phyloP scores from a whole-genome alignment of 2,113 vertebrate species.

The Hydropotes inermis region DNA sequence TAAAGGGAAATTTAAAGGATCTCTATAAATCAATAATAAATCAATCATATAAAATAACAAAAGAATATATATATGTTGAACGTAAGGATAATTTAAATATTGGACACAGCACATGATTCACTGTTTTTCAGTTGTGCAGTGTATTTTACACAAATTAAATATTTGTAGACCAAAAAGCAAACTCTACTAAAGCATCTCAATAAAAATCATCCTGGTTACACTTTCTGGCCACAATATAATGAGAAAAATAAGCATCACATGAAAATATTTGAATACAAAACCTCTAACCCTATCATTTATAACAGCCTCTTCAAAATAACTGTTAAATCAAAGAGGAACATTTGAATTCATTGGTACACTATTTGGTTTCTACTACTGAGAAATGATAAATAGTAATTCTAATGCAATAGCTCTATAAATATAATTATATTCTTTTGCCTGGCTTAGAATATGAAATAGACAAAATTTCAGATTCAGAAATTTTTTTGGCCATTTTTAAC shows the following conservation, averaged over 20 bases:
- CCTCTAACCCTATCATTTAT: neutral
- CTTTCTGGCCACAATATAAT: neutral
- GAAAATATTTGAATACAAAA: constrained; percentile 9
- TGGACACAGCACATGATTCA: neutral
- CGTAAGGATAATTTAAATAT: neutral
- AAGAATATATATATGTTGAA: neutral
- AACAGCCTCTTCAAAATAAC: neutral
- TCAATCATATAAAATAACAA: neutral
- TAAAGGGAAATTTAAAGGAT: neutral
- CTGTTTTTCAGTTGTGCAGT: neutral
- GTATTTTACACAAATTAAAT: neutral
- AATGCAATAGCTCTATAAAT: neutral
- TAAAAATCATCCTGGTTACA: neutral
- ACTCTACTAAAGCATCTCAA: neutral
- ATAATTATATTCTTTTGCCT: neutral
- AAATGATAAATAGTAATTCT: neutral
- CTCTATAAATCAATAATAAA: neutral
- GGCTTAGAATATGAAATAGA: neutral
- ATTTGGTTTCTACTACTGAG: neutral
- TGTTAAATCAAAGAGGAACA: neutral
- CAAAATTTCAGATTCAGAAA: neutral
- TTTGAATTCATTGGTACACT: neutral
- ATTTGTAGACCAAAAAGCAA: neutral
- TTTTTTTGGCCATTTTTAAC: neutral
- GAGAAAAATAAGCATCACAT: neutral